Evolutionary conservation across 2,113 vertebrate species (phyloP).

Genomic region (Eretmochelys imbricata): DNA sequence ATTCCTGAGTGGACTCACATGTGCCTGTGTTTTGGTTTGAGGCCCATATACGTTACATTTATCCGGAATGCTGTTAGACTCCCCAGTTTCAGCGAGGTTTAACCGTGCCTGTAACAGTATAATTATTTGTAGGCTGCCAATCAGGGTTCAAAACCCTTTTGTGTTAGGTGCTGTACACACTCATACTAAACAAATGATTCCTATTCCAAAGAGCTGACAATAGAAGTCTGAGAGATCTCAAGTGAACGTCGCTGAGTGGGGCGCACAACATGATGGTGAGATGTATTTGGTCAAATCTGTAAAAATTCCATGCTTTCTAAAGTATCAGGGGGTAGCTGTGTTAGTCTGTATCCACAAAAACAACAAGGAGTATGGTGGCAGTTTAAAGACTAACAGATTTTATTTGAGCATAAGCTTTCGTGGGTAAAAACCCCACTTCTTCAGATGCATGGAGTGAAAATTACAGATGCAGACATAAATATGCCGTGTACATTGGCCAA

Average conservation of each 20-base stretch:
- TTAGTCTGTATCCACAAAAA: too few species aligned
- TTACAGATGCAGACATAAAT: too few species aligned
- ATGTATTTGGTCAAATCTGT: background rate
- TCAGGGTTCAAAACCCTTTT: constrained; percentile 44
- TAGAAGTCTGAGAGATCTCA: background rate
- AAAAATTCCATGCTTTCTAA: constrained; percentile 31
- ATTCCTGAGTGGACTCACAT: background rate
- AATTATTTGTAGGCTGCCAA: background rate
- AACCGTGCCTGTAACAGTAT: background rate
- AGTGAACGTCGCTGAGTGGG: background rate
- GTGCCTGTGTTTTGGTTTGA: background rate
- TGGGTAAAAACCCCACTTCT: too few species aligned
- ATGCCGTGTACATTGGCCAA: too few species aligned
- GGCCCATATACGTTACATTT: background rate
- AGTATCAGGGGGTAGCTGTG: background rate
- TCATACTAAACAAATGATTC: background rate
- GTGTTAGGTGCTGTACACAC: background rate
- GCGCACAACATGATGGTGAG: constrained; percentile 12
- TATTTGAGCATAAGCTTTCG: too few species aligned
- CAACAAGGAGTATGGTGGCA: too few species aligned
- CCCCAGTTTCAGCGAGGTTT: background rate
- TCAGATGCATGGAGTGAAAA: too few species aligned
- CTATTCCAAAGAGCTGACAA: background rate
- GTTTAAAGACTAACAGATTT: too few species aligned
- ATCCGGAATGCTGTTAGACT: background rate